Evolutionary conservation across 2,888 invertebrate species (phyloP), one percentile per base, ranked within the genome.

Genomic region (Ceraclea dissimilis): DNA sequence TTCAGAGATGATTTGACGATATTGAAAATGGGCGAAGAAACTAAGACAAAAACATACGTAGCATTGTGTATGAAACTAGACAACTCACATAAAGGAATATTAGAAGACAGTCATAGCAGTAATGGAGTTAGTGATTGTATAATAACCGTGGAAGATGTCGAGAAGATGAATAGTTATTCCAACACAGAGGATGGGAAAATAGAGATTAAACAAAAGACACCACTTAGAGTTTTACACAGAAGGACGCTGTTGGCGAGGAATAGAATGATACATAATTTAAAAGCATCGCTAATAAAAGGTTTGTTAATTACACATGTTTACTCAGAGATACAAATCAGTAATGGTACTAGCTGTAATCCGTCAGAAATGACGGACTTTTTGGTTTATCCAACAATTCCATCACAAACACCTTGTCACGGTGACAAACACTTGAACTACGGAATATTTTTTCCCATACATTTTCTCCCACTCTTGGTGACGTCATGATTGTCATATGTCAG

Each of bases 211-310:
- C 97, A 97, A 71, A 86, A 85, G 68, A 97, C 97, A 1, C 96
- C 96, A 0, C 76, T 97, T 39, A 74, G 97, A 59, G 97, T 97
- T 4, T 74, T 96, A 52, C 97, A 97, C 71, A 74, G 92, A 52
- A 78, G 95, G 18, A 85, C 93, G 1, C 71, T 92, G 52, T 82
- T 86, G 10, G 75, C 81, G 2, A 76, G 96, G 54, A 75, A 79
- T 2, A 79, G 87, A 59, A 75, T 75, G 1, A 81, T 95, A 57
- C 79, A 86, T 50, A 34, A 50, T 11, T 19, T 57, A 64, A 73
- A 74, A n/a, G 86, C 86, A 0, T 70, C 71, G 20, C 65, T 70
- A 0, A 72, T 85, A 4, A 26, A 52, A 46, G 57, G 57, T 57
- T 39, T n/a, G 43, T 26, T 26, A 26, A 26, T 26, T 26, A 10